A percentile compares a stretch with the other conserved stretches of the same genome.
Conservation (phyloP, 2,113 vertebrate species). For the Channa maculata region DNA sequence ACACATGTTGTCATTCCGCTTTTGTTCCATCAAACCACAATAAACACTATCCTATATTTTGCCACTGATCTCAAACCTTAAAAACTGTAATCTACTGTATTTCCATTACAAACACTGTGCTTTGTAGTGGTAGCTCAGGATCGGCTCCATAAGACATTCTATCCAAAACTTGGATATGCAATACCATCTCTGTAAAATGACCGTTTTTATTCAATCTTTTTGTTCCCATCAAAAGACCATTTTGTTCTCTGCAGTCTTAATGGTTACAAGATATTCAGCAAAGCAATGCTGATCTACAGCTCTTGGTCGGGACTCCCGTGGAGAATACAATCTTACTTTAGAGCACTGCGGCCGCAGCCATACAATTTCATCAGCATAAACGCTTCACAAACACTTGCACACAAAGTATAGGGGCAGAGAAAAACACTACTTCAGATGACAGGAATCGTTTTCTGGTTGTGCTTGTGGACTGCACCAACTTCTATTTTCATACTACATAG, state of each 20-base stretch:
- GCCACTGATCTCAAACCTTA: conserved; percentile 68
- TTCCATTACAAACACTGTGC: conserved; percentile 82
- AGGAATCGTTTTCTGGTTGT: conserved; percentile 63
- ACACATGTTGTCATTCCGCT: conserved; percentile 49
- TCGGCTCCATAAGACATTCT: conserved; percentile 69
- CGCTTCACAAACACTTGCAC: conserved; percentile 78
- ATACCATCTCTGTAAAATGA: conserved; percentile 75
- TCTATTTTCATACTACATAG: conserved; percentile 69
- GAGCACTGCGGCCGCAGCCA: conserved; percentile 67
- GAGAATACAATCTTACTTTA: conserved; percentile 82
- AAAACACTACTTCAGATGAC: conserved; percentile 77
- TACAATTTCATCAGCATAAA: conserved; percentile 83
- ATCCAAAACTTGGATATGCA: conserved; percentile 75
- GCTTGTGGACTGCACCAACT: conserved; percentile 60
- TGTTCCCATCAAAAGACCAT: conserved; percentile 78
- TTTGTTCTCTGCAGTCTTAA: conserved; percentile 80
- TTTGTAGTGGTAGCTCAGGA: conserved; percentile 72
- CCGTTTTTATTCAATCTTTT: conserved; percentile 86
- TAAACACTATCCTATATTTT: conserved; percentile 75
- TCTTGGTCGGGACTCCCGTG: conserved; percentile 79
- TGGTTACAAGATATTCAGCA: conserved; percentile 78
- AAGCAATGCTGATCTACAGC: conserved; percentile 76
- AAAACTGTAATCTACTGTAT: conserved; percentile 80
- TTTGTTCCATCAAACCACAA: conserved; percentile 56
- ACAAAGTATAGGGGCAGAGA: conserved; percentile 74